Evolutionary conservation across 37 sponge, comb jelly and placozoan genomes (phyloP).

Genomic region (Ephydatia muelleri): DNA sequence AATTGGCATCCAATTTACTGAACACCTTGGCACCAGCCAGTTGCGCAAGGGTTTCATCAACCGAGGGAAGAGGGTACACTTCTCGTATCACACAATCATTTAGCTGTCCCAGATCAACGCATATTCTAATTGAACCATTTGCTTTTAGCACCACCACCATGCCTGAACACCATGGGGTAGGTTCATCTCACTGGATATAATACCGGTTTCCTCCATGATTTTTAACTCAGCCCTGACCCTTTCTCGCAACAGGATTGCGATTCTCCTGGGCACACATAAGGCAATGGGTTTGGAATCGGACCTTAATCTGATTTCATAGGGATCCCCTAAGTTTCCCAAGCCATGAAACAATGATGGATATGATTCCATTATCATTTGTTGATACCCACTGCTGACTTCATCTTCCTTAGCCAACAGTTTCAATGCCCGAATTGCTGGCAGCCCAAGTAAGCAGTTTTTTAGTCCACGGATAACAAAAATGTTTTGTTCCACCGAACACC

Average conservation of each 20-base stretch:
- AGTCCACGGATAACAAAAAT: constrained; percentile 12
- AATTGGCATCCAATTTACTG: constrained; percentile 57
- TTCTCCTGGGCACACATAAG: neutral
- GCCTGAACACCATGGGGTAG: constrained; percentile 30
- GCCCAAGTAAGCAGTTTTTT: constrained; percentile 7
- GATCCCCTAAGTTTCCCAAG: constrained; percentile 2
- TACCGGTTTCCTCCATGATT: neutral
- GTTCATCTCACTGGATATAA: constrained; percentile 8
- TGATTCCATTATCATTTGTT: neutral
- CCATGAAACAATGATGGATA: constrained; percentile 14
- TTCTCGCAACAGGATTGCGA: constrained; percentile 10
- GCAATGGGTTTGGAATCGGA: constrained; percentile 10
- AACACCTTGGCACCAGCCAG: constrained; percentile 21
- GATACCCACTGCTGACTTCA: neutral
- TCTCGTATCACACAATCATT: constrained; percentile 22
- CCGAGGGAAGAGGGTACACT: constrained; percentile 24
- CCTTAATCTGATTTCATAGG: constrained; percentile 8
- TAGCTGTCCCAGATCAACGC: constrained; percentile 8
- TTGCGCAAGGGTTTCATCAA: constrained; percentile 18
- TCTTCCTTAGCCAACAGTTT: constrained; percentile 2
- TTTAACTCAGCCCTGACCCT: constrained; percentile 9
- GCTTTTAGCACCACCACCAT: constrained; percentile 23
- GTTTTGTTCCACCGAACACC: neutral
- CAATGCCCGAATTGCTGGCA: constrained; percentile 25
- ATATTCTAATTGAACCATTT: constrained; percentile 1